Conservation (phyloP, 2,888 invertebrate genomes). For the Melieria omissa region DNA sequence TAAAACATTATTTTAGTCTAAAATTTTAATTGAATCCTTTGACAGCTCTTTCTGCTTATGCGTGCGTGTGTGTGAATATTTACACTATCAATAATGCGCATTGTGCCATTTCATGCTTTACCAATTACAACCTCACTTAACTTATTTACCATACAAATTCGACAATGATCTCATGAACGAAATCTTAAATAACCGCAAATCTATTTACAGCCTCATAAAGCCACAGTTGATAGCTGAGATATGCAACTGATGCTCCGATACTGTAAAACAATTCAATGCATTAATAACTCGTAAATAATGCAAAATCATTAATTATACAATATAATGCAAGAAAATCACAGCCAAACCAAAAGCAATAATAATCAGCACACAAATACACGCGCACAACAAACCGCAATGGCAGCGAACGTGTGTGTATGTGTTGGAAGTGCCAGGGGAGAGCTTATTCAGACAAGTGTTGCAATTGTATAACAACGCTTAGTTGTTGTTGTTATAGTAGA, state of each 20-base stretch:
- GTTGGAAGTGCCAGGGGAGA: neutral
- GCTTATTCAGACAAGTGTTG: too few species aligned
- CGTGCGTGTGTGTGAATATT: constrained; percentile 26
- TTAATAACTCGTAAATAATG: constrained; percentile 17
- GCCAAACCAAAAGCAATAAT: neutral
- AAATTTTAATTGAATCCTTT: neutral
- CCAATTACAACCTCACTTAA: too few species aligned
- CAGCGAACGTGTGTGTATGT: neutral
- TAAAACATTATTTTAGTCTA: neutral
- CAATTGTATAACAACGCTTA: too few species aligned
- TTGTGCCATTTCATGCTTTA: too few species aligned
- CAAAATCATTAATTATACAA: constrained; percentile 18
- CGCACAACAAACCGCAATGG: constrained; percentile 1
- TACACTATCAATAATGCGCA: too few species aligned
- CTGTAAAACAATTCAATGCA: constrained; percentile 14
- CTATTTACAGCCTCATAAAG: too few species aligned
- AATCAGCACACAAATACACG: neutral
- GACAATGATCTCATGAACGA: too few species aligned
- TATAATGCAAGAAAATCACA: neutral
- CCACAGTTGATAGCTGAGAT: too few species aligned
- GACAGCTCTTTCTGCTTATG: neutral
- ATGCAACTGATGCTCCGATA: too few species aligned
- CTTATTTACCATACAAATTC: too few species aligned
- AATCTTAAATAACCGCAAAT: too few species aligned
- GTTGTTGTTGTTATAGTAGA: too few species aligned